These are phyloP conservation scores for Microctonus brassicae DNA, from an alignment of 2,888 invertebrate genomes.

Conservation along the genomic window DNA sequence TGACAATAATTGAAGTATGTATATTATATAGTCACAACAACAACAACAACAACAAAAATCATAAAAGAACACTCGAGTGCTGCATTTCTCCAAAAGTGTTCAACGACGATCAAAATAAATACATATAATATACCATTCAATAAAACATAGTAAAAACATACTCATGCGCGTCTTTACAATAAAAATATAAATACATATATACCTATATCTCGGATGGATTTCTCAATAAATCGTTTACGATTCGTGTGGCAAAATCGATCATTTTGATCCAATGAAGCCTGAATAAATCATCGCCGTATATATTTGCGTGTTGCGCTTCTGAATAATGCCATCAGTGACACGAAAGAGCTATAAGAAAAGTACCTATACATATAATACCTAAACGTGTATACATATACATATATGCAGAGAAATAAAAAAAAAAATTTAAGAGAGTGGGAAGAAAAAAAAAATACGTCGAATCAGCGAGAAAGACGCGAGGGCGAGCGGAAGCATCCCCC, in stretches of 20 bases:
- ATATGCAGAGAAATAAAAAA: neutral
- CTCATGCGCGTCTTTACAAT: too few species aligned
- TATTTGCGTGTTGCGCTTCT: neutral
- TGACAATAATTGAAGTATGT: neutral
- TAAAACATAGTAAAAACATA: too few species aligned
- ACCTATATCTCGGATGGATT: neutral
- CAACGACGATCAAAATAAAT: neutral
- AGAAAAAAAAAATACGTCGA: constrained; percentile 9
- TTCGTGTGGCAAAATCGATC: constrained; percentile 3
- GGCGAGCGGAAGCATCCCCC: constrained; percentile 15
- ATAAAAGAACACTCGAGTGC: neutral
- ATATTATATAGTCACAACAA: neutral
- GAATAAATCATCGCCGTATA: neutral
- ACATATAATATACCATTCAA: too few species aligned
- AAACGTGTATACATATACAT: neutral
- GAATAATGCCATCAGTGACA: neutral
- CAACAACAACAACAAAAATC: neutral
- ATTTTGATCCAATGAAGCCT: neutral
- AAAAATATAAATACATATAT: neutral
- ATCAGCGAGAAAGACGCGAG: constrained; percentile 19
- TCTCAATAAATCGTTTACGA: neutral
- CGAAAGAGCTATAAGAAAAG: too few species aligned
- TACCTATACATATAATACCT: too few species aligned
- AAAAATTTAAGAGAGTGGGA: neutral
- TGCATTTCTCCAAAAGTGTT: neutral